Percentiles rank a stretch among this genome's conserved stretches.
These are phyloP conservation scores for Xiphorhynchus elegans DNA, from an alignment of 2,113 vertebrate species.

Conservation along the genomic window DNA sequence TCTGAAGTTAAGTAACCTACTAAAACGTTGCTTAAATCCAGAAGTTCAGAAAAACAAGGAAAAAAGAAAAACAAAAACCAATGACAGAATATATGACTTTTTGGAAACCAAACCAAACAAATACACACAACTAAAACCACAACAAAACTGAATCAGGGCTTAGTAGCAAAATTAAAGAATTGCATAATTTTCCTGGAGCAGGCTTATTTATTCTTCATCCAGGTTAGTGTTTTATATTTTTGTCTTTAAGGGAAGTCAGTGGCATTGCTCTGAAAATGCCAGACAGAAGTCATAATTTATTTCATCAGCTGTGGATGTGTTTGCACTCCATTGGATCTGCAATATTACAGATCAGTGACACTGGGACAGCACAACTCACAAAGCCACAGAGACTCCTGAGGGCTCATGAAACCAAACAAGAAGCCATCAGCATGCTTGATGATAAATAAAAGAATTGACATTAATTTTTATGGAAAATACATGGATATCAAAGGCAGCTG, in stretches of 20 bases:
- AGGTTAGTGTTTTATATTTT: not conserved
- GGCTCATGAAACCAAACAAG: not conserved
- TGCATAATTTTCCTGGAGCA: not conserved
- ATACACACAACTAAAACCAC: not conserved
- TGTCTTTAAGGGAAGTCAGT: not conserved
- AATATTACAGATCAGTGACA: not conserved
- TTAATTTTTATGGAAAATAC: not conserved
- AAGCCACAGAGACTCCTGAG: not conserved
- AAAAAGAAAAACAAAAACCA: not conserved
- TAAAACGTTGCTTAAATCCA: not conserved
- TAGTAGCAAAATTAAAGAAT: not conserved
- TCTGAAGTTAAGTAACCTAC: not conserved
- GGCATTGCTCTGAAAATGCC: conserved; percentile 7
- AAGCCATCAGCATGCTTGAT: not conserved
- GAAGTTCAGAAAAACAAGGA: not conserved
- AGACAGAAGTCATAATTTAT: conserved; percentile 16
- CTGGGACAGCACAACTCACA: not conserved
- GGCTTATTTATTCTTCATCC: not conserved
- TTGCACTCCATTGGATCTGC: not conserved
- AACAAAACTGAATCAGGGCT: not conserved
- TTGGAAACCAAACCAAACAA: not conserved
- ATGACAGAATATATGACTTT: not conserved
- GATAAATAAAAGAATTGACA: not conserved
- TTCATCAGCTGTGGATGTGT: conserved; percentile 23
- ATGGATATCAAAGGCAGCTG: not conserved